Conservation (phyloP, 1,140 invertebrate genomes). For the Sinonovacula constricta region DNA sequence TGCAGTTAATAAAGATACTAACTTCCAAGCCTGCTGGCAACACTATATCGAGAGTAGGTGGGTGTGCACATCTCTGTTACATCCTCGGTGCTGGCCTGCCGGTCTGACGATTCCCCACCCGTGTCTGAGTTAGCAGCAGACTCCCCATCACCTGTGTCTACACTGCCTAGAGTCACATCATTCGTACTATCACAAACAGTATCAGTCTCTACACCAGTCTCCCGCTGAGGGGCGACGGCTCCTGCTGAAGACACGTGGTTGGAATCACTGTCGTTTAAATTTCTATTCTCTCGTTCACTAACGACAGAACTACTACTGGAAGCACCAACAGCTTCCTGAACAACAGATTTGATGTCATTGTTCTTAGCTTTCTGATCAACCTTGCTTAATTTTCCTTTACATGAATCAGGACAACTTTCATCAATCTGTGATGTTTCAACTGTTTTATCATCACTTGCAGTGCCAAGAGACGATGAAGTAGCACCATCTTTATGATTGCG, state of each 20-base stretch:
- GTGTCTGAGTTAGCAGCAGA: not conserved
- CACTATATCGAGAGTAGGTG: not conserved
- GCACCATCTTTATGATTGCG: conserved; percentile 4
- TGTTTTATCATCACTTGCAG: not conserved
- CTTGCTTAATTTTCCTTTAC: not conserved
- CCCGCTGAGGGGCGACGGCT: not conserved
- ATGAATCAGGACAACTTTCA: not conserved
- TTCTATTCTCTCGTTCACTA: not conserved
- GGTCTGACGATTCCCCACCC: not conserved
- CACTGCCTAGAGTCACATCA: not conserved
- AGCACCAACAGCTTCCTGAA: not conserved
- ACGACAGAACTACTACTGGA: not conserved
- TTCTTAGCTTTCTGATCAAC: not conserved
- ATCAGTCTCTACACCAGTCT: not conserved
- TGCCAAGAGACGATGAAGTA: not conserved
- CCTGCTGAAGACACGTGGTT: not conserved
- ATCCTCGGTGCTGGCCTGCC: not conserved
- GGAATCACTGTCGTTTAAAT: not conserved
- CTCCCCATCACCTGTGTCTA: no score
- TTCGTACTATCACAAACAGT: not conserved
- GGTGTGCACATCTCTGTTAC: not conserved
- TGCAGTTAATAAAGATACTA: not conserved
- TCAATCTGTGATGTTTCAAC: not conserved
- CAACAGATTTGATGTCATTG: not conserved
- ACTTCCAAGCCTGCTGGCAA: not conserved